Conservation (phyloP, 2,113 vertebrate genomes). For the Lates calcarifer region DNA sequence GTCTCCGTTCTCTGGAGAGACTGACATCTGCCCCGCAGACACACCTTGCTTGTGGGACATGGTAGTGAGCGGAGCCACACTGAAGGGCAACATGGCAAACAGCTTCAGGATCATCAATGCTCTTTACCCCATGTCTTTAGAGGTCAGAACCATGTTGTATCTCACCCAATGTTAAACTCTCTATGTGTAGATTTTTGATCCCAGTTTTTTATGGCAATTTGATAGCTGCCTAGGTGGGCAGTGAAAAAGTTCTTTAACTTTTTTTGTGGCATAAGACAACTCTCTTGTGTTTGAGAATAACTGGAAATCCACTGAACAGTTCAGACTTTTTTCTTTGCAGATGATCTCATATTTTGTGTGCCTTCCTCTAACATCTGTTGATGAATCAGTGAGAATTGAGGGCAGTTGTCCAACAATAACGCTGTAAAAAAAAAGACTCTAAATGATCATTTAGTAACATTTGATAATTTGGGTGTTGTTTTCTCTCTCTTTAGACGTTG, state of each 20-base stretch:
- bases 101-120: conserved; percentile 85
- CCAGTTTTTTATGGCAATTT: not conserved
- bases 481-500: conserved; percentile 61
- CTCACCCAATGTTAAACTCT: not conserved
- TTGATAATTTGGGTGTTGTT: not conserved
- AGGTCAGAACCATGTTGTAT: conserved; percentile 80
- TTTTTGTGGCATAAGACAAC: too few species aligned
- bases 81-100: conserved; percentile 89
- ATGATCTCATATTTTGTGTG: too few species aligned
- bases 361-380: too few species aligned
- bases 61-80: conserved; percentile 83
- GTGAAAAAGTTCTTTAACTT: too few species aligned
- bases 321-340: too few species aligned
- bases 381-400: not conserved
- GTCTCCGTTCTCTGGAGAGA: conserved; percentile 90
- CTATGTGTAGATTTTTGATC: not conserved
- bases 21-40: conserved; percentile 90
- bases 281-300: too few species aligned
- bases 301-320: too few species aligned
- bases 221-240: too few species aligned
- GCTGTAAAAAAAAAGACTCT: not conserved
- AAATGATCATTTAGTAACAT: not conserved
- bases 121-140: conserved; percentile 84
- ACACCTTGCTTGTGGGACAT: conserved; percentile 82
- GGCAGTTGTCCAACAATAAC: not conserved